These are phyloP conservation scores for Microctenopoma stevenorrisi DNA, from an alignment of 2,797 vertebrate species.

Conservation along the genomic window DNA sequence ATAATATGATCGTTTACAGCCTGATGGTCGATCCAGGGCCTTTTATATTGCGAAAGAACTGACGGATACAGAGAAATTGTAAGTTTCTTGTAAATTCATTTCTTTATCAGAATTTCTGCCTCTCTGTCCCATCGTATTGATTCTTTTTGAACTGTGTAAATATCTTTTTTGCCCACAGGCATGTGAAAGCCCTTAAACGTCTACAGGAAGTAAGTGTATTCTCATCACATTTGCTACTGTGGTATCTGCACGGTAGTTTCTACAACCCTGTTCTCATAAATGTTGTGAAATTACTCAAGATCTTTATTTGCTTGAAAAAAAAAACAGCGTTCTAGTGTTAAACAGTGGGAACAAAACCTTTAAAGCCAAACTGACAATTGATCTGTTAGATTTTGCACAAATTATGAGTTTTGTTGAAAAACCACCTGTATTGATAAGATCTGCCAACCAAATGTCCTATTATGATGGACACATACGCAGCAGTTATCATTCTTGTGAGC, in stretches of 20 bases:
- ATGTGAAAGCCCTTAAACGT: conserved; percentile 90
- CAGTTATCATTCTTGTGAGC: not conserved
- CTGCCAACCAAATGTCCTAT: no score
- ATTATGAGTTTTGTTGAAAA: no score
- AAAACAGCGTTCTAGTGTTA: no score
- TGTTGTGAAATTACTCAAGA: no score
- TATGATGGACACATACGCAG: no score
- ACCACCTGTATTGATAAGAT: no score
- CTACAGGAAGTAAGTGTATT: conserved; percentile 86
- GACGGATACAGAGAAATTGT: conserved; percentile 92
- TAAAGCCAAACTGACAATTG: no score
- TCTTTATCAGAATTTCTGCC: conserved; percentile 6
- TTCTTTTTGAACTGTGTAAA: conserved; percentile 15
- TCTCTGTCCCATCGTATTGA: not conserved
- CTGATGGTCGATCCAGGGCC: conserved; percentile 90
- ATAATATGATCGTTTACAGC: conserved; percentile 79
- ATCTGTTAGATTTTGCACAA: no score
- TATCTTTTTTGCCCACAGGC: conserved; percentile 83
- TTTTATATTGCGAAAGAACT: conserved; percentile 91
- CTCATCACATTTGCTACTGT: not conserved
- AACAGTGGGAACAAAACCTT: no score
- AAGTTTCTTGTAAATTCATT: conserved; percentile 72
- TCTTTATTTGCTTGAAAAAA: no score
- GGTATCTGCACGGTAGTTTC: not conserved
- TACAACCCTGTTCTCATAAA: not conserved